Evolutionary conservation across 2,797 vertebrate species (phyloP).

Genomic region (Chanos chanos): DNA sequence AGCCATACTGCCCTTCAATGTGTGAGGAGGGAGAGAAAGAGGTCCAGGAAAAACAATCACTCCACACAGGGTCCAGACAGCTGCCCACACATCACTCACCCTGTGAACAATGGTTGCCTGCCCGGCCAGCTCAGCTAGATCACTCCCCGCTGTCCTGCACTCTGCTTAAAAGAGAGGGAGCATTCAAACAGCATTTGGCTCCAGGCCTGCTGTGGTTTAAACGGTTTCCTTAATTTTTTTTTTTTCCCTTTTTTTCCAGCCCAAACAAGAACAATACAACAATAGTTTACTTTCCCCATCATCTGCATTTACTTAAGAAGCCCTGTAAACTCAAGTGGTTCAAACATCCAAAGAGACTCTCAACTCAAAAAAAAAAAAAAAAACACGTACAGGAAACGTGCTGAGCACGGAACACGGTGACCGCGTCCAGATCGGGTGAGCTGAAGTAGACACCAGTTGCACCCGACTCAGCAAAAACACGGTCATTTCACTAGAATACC

Average conservation of each 20-base stretch:
- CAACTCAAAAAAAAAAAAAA: constrained; percentile 1
- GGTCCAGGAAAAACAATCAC: constrained; percentile 16
- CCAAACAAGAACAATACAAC: constrained; percentile 21
- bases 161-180: constrained; percentile 18
- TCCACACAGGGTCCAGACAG: background rate
- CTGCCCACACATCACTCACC: constrained; percentile 20
- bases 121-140: background rate
- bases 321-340: constrained; percentile 14
- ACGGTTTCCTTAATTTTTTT: constrained; percentile 23
- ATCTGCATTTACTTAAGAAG: constrained; percentile 29
- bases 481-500: too few species aligned
- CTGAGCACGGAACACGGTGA: background rate
- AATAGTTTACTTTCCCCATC: constrained; percentile 13
- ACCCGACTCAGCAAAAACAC: too few species aligned
- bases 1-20: constrained; percentile 28
- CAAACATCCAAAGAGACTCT: background rate
- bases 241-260: background rate
- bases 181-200: constrained; percentile 22
- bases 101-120: constrained; percentile 9
- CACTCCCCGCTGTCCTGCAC: constrained; percentile 5
- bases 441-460: too few species aligned
- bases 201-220: constrained; percentile 10
- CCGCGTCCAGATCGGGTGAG: too few species aligned
- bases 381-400: constrained; percentile 7
- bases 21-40: background rate